Evolutionary conservation across 2,113 vertebrate genomes (phyloP).

Genomic region (Oreocharis arfaki): DNA sequence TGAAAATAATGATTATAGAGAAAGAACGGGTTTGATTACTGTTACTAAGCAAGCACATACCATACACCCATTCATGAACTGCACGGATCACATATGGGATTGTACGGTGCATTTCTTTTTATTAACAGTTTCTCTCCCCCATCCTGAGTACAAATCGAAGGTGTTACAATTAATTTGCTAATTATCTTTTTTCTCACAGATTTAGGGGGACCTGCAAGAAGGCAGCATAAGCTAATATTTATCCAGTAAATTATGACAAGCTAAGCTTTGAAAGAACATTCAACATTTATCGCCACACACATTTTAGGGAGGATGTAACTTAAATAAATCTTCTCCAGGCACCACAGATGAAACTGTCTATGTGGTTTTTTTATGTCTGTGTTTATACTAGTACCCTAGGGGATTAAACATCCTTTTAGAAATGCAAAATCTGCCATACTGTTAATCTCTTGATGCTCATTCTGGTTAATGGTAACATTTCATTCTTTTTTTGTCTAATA

Average conservation of each 20-base stretch:
- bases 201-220: not conserved
- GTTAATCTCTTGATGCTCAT: conserved; percentile 30
- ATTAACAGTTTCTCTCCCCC: not conserved
- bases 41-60: not conserved
- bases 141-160: not conserved
- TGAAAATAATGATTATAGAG: conserved; percentile 52
- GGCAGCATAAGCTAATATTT: not conserved
- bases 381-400: not conserved
- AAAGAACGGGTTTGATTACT: conserved; percentile 15
- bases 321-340: conserved; percentile 33
- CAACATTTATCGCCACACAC: not conserved
- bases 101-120: not conserved
- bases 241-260: not conserved
- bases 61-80: conserved; percentile 22
- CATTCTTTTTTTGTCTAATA: not conserved
- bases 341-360: conserved; percentile 22
- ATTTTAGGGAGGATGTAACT: conserved; percentile 36
- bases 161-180: not conserved
- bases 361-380: conserved; percentile 6
- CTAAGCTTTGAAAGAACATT: conserved; percentile 3
- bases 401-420: conserved; percentile 39
- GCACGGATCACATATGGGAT: not conserved
- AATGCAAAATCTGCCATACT: conserved; percentile 28
- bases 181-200: not conserved
- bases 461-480: not conserved